These are phyloP conservation scores for Druon quercuslanigerum DNA, from an alignment of 1,140 invertebrate genomes.

Conservation along the genomic window DNA sequence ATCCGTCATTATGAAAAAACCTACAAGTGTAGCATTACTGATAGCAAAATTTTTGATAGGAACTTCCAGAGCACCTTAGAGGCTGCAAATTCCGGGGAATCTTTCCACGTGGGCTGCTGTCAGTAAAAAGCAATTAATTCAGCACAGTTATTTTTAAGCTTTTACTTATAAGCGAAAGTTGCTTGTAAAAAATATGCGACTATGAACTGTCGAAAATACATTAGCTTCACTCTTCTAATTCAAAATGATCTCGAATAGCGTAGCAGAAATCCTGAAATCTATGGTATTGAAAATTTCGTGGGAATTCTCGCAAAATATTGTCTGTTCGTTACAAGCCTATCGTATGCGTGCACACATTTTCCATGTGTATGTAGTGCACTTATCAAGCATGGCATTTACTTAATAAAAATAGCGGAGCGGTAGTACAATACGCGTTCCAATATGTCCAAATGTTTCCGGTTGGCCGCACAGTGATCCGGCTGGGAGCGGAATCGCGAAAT, in stretches of 20 bases:
- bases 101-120: no score
- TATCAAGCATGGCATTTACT: slow-evolving; percentile 65
- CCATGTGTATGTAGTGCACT: slow-evolving; percentile 37
- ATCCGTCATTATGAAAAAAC: no score
- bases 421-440: slow-evolving; percentile 63
- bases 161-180: not conserved
- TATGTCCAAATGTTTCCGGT: slow-evolving; percentile 72
- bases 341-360: slow-evolving; percentile 36
- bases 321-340: slow-evolving; percentile 33
- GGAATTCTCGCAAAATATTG: slow-evolving; percentile 44
- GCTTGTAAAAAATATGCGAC: not conserved
- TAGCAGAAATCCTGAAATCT: slow-evolving; percentile 22
- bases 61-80: no score
- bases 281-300: slow-evolving; percentile 33
- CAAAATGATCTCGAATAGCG: no score
- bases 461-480: slow-evolving; percentile 62
- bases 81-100: no score
- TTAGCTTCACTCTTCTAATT: no score
- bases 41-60: no score
- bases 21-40: no score
- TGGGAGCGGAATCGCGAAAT: slow-evolving; percentile 71
- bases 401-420: slow-evolving; percentile 61
- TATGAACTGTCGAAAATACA: not conserved
- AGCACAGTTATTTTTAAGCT: not conserved
- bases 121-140: not conserved